Percentiles rank a stretch among this genome's conserved stretches.
phyloP scores from a whole-genome alignment of 2,113 vertebrate genomes.

The Labeo rohita region DNA sequence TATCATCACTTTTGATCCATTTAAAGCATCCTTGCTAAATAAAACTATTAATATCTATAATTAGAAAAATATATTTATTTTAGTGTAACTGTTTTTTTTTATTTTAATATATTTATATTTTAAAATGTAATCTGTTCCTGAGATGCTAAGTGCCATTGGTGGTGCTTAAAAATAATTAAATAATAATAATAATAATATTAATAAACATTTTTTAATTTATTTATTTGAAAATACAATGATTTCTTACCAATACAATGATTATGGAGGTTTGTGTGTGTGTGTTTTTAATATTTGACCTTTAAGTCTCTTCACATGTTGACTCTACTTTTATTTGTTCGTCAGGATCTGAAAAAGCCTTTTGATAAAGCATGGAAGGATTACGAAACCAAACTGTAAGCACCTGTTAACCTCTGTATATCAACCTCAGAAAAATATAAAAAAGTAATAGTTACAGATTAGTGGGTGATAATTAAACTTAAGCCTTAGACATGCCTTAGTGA shows the following conservation, averaged over 20 bases:
- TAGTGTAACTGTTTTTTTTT: too few relatives aligned
- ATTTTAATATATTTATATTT: too few relatives aligned
- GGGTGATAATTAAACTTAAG: neutral
- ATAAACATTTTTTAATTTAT: too few relatives aligned
- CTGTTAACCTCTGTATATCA: neutral
- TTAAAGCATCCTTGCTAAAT: too few relatives aligned
- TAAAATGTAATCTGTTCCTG: too few relatives aligned
- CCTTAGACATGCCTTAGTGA: neutral
- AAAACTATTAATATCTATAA: too few relatives aligned
- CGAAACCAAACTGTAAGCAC: slow-evolving; percentile 93
- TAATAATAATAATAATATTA: too few relatives aligned
- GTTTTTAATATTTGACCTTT: neutral
- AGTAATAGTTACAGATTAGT: neutral
- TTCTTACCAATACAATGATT: neutral
- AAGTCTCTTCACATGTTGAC: neutral
- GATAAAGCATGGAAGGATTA: slow-evolving; percentile 99
- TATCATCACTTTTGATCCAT: too few relatives aligned
- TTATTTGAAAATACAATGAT: too few relatives aligned
- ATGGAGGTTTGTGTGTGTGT: neutral
- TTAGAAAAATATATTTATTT: too few relatives aligned
- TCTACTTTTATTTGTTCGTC: slow-evolving; percentile 52
- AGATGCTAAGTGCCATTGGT: too few relatives aligned
- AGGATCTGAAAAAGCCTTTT: slow-evolving; percentile 98
- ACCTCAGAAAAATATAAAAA: neutral
- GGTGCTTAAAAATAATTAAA: too few relatives aligned